Percentiles rank a stretch among this genome's conserved stretches.
Conservation (phyloP, 1,140 invertebrate species). For the Tyrophagus putrescentiae region DNA sequence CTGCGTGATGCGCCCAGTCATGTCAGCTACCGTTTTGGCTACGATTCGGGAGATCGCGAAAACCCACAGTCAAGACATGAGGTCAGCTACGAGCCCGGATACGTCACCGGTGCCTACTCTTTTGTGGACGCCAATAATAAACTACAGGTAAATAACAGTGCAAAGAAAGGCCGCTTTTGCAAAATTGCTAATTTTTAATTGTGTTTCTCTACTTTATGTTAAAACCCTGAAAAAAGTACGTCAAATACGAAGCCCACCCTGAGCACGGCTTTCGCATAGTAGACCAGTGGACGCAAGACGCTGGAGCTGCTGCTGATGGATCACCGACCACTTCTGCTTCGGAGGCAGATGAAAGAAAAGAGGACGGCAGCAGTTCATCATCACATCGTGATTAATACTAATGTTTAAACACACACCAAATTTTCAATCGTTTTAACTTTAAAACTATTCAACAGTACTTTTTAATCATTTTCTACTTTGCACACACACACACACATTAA, state of each 20-base stretch:
- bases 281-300: constrained; percentile 6
- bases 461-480: too few species aligned
- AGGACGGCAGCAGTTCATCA: too few species aligned
- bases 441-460: too few species aligned
- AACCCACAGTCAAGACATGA: constrained; percentile 8
- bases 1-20: neutral
- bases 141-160: constrained; percentile 2
- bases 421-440: too few species aligned
- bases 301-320: too few species aligned
- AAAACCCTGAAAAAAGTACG: neutral
- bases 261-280: constrained; percentile 16
- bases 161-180: too few species aligned
- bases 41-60: neutral
- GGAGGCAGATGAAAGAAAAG: too few species aligned
- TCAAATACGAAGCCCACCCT: constrained; percentile 9
- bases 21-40: constrained; percentile 10
- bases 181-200: neutral
- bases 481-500: too few species aligned
- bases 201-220: too few species aligned
- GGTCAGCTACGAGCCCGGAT: neutral
- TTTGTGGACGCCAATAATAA: constrained; percentile 16
- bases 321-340: too few species aligned
- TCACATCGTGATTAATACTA: too few species aligned
- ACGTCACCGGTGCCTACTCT: constrained; percentile 8
- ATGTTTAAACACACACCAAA: too few species aligned